These are phyloP conservation scores for Orchestes rusci DNA, from an alignment of 2,888 invertebrate species.

Conservation along the genomic window DNA sequence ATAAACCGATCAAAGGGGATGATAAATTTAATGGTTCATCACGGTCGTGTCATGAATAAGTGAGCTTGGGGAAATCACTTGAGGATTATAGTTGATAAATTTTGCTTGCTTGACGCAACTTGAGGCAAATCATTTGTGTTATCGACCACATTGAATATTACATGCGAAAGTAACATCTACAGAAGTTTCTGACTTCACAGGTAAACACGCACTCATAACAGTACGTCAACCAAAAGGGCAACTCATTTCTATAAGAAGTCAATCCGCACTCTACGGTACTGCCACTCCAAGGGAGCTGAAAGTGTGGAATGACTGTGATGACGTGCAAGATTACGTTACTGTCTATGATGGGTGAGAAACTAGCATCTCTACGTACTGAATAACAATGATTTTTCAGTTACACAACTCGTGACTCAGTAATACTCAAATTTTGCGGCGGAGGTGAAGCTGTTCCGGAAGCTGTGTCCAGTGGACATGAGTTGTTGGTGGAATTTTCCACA, in stretches of 20 bases:
- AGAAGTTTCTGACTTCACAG: too few relatives aligned
- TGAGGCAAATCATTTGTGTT: too few relatives aligned
- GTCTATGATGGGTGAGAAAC: conserved; percentile 63
- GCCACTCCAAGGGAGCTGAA: conserved; percentile 45
- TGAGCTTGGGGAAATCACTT: too few relatives aligned
- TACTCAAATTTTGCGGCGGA: conserved; percentile 85
- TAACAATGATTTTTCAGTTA: conserved; percentile 41
- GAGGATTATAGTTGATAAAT: too few relatives aligned
- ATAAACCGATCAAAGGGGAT: too few relatives aligned
- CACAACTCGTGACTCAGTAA: conserved; percentile 79
- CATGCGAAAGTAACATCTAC: too few relatives aligned
- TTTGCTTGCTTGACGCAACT: too few relatives aligned
- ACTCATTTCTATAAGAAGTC: conserved; percentile 75
- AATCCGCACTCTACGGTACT: conserved; percentile 59
- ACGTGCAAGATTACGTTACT: conserved; percentile 78
- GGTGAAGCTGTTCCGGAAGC: conserved; percentile 81
- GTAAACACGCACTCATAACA: conserved; percentile 81
- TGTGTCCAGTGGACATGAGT: conserved; percentile 79
- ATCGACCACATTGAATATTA: too few relatives aligned
- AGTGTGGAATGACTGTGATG: conserved; percentile 81
- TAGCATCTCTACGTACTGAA: background rate
- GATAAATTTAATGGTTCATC: too few relatives aligned
- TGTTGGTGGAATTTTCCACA: conserved; percentile 83
- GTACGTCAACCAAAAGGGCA: conserved; percentile 81
- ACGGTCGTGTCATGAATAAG: too few relatives aligned